Base-by-base conservation (phyloP, 1,140 invertebrate species). In the Lucilia cuprina region DNA sequence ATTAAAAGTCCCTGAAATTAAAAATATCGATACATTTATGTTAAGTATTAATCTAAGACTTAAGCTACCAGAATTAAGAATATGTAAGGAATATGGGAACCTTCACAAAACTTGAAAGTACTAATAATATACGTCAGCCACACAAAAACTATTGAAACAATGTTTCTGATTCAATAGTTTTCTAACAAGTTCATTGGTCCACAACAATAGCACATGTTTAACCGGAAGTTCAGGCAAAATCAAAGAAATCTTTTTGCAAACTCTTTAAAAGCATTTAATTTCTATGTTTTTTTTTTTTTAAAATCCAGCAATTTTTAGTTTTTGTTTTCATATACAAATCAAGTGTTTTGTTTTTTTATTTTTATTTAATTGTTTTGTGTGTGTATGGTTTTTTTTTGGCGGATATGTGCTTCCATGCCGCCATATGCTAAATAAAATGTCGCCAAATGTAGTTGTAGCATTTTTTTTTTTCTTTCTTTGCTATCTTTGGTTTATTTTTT, bases 351-450 rank as follows among this genome's bases (percentile, higher is more conserved):
- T 13, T 12, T 21, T 50, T 21, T 80, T 49, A 35, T 5, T 13
- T 74, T n/a, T 74, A 78, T 41, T 30, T 74, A 30, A 25, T 77
- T 77, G 30, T 80, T 80, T 77, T 77, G 30, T 80, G 50, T 80
- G 41, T 30, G n/a, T 34, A 9, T 34, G 77, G 47, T 14, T 47
- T 78, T 41, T n/a, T 70, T 78, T 78, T 78, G 75, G 75, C 77
- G 77, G 77, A 80, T 80, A 80, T 80, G 77, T 80, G 77, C 77
- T 80, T 80, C 77, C 47, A 80, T 80, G 77, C 77, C 77, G 77
- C 77, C 77, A 80, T 49, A 80, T 50, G 77, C 77, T 80, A 80
- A 80, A 80, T 80, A 30, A 80, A 19, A 80, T 80, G 77, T 49
- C 77, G 77, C 77, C 77, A 80, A 80, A 80, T 80, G 77, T 80